Conservation (phyloP, 2,113 vertebrate species). For the Falco punctatus region DNA sequence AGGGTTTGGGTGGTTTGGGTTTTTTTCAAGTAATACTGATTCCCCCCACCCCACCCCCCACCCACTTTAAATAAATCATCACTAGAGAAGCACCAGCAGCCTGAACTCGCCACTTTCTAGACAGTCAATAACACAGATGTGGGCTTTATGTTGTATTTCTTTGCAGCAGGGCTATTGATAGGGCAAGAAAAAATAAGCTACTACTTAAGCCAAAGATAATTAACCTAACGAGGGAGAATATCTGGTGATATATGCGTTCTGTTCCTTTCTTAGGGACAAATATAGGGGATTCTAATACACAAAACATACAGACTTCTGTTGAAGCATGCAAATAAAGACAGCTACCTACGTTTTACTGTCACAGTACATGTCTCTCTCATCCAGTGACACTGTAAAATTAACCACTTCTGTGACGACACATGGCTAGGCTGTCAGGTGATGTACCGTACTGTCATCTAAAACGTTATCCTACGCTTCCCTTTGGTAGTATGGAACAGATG, state of each 20-base stretch:
- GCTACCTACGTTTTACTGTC: neutral
- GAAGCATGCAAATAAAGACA: constrained; percentile 1
- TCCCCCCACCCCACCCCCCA: neutral
- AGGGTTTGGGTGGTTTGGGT: neutral
- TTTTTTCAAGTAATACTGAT: constrained; percentile 50
- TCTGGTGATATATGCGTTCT: neutral
- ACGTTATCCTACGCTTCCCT: neutral
- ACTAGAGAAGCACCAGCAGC: constrained; percentile 52
- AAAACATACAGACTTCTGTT: neutral
- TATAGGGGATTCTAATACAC: neutral
- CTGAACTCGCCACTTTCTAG: constrained; percentile 34
- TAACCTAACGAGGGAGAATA: constrained; percentile 35
- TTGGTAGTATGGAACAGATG: neutral
- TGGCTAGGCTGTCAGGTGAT: neutral
- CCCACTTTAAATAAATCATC: constrained; percentile 72
- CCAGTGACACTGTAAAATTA: neutral
- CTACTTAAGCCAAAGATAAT: constrained; percentile 53
- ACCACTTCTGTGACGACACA: neutral
- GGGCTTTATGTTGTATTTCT: constrained; percentile 39
- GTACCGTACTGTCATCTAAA: neutral
- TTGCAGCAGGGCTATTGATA: constrained; percentile 47
- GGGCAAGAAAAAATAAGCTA: constrained; percentile 43
- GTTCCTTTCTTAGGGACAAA: constrained; percentile 30
- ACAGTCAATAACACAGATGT: constrained; percentile 65
- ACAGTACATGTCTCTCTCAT: neutral